Evolutionary conservation across 1,140 invertebrate species (phyloP).

Genomic region (Trachymyrmex cornetzi): DNA sequence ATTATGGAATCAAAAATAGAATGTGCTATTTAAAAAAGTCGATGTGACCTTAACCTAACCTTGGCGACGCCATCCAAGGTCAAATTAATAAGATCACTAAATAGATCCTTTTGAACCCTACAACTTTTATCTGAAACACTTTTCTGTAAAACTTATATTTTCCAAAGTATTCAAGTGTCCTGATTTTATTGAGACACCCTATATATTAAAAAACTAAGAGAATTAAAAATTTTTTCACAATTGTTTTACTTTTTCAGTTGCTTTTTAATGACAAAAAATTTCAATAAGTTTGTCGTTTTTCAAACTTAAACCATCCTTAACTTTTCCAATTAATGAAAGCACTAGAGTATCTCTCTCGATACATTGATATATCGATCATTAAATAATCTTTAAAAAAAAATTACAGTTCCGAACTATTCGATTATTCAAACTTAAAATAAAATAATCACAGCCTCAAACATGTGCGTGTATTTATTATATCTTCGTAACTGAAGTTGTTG

Average conservation of each 20-base stretch:
- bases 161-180: no score
- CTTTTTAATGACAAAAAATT: not conserved
- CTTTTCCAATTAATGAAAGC: not conserved
- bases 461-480: slow-evolving; percentile 63
- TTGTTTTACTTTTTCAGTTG: not conserved
- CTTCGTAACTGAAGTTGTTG: slow-evolving; percentile 61
- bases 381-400: slow-evolving; percentile 18
- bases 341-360: not conserved
- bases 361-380: not conserved
- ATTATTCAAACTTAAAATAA: slow-evolving; percentile 20
- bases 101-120: no score
- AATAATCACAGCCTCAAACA: slow-evolving; percentile 55
- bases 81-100: no score
- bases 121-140: no score
- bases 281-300: not conserved
- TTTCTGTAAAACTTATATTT: no score
- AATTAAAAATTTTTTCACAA: not conserved
- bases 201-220: not conserved
- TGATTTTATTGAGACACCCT: no score
- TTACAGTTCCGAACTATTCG: slow-evolving; percentile 12
- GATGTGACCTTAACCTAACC: no score
- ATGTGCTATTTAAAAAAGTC: no score
- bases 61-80: no score
- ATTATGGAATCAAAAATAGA: no score
- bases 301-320: slow-evolving; percentile 6